Evolutionary conservation across 2,797 vertebrate genomes (phyloP), one percentile per base, ranked within the genome.

Genomic region (Premnoplex brunnescens): DNA sequence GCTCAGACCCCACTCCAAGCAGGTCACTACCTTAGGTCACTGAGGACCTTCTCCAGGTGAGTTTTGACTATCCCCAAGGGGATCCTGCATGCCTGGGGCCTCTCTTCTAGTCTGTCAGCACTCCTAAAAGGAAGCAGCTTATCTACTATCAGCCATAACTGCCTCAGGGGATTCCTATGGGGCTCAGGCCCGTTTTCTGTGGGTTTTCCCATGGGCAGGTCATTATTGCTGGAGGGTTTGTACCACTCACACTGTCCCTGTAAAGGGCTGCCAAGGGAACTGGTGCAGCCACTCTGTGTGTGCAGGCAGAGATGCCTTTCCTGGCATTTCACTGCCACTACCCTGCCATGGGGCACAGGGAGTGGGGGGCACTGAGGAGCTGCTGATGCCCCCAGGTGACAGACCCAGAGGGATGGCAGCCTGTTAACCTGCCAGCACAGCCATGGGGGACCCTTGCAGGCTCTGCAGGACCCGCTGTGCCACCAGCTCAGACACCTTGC

Each of bases 261-360:
- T 48, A 43, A 51, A 23, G 3, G 8, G 96, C 97, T 97, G 95
- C 95, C 91, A 94, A 93, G 95, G 96, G 92, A 97, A 97, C 97
- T 28, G 68, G 64, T 83, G 85, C 75, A 71, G 96, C 96, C 16
- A 0, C 80, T 89, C 92, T 64, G 28, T 39, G 28, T 39, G 30
- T 36, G 64, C 68, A 74, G 46, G 71, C 24, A 12, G 86, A 74
- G 43, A 36, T 78, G 72, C 30, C 72, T 82, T 51, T 63, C 56
- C 55, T 81, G 62, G 85, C 76, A 39, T 39, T 39, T 39, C 16
- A 3, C 92, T 81, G 72, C 30, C 54, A 73, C 68, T 85, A 28
- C 85, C 72, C 56, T 81, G 59, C 44, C 15, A 1, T 51, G 88
- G 44, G 84, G 63, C 18, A 60, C 84, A 22, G 58, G 68, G 8